Evolutionary conservation across 2,888 invertebrate species (phyloP).

Genomic region (Spatulosminthurus flaviceps): DNA sequence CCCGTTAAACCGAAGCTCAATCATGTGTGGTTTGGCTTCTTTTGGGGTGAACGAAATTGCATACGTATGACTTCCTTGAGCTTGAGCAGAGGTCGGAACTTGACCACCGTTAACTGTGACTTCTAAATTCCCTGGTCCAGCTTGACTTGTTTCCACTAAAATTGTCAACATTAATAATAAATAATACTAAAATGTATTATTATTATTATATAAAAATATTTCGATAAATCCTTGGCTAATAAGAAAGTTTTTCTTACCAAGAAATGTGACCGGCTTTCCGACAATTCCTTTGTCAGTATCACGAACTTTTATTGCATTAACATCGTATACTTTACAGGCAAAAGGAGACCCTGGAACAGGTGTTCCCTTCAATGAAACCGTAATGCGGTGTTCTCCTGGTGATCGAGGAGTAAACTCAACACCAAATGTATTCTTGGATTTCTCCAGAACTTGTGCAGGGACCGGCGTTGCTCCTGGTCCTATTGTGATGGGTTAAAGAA

Average conservation of each 20-base stretch:
- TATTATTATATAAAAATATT: neutral
- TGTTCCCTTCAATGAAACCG: constrained; percentile 70
- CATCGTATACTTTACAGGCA: constrained; percentile 93
- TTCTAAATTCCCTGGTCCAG: constrained; percentile 97
- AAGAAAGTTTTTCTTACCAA: constrained; percentile 71
- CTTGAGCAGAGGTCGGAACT: constrained; percentile 95
- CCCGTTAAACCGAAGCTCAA: constrained; percentile 94
- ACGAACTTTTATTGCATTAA: constrained; percentile 91
- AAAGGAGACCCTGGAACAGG: constrained; percentile 83
- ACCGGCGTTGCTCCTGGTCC: constrained; percentile 79
- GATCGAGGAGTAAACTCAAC: constrained; percentile 78
- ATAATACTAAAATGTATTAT: too few species aligned
- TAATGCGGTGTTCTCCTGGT: constrained; percentile 72
- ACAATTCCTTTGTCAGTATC: constrained; percentile 88
- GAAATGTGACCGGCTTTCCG: constrained; percentile 89
- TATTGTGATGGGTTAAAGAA: constrained; percentile 50
- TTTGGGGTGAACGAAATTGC: constrained; percentile 97
- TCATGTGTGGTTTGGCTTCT: constrained; percentile 88
- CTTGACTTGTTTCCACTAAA: constrained; percentile 98
- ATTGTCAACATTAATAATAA: too few species aligned
- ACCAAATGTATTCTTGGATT: constrained; percentile 92
- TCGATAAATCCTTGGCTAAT: neutral
- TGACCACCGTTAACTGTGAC: constrained; percentile 98
- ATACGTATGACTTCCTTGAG: constrained; percentile 94
- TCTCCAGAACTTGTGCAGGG: constrained; percentile 92